Base-by-base conservation (phyloP, 2,797 vertebrate genomes). In the Hoplostethus atlanticus region DNA sequence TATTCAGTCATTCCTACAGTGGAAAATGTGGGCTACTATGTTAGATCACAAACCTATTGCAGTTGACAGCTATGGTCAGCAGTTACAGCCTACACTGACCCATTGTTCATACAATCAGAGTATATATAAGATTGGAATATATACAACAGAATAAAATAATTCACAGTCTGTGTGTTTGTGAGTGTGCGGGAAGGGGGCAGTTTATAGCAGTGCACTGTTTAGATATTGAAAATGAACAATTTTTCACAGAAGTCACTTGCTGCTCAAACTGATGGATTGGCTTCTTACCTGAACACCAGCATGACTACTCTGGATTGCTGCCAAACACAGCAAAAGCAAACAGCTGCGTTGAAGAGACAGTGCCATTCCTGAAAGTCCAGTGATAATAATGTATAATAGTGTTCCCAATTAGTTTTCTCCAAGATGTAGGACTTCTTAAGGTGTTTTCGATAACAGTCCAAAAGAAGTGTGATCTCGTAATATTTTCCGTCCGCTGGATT, bases 321-420 rank as follows among this genome's bases (percentile, higher is more conserved):
- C 87, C 84, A 94, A 78, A 88, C 84, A 93, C 79, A 95, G 75
- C 67, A 95, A 76, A 67, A 94, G 76, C 64, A 95, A 79, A 88
- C 86, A 93, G 86, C 88, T 89, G 90, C 76, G 80, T 75, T 16
- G 70, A 60, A 89, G 77, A 68, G 87, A 80, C 54, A 83, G 78
- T 31, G 78, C 83, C 92, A 93, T 94, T 70, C 70, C 81, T 75
- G 6, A 57, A 56, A 64, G 54, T 87, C 68, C 76, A 53, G 50
- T 11, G 36, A 60, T 13, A 59, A 53, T 47, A 50, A 16, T 58
- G 16, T 52, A 28, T 28, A 65, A 65, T 6, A 36, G 52, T 36
- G 15, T 15, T 53, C 10, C 48, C 25, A 70, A 40, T 15, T 63
- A 28, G 30, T 64, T 59, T 67, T 61, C 44, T 67, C 9, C 21